phyloP scores from a whole-genome alignment of 30 jellyfish, hydroid and myxozoan genomes.

The Cassiopea andromeda region DNA sequence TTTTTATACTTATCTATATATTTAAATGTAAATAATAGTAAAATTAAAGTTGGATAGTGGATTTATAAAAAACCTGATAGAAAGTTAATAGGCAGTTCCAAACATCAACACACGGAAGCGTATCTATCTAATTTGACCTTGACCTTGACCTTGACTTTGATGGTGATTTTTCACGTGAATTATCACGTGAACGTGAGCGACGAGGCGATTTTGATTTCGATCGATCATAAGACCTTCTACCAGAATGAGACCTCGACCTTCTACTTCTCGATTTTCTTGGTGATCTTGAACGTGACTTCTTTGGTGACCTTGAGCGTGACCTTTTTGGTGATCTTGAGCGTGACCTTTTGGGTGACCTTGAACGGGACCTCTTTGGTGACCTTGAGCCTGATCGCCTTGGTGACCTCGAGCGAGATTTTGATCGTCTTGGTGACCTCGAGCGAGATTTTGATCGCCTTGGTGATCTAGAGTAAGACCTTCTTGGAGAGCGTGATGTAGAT shows the following conservation, averaged over 20 bases:
- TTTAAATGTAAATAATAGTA: too few species aligned
- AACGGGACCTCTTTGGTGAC: slow-evolving; percentile 30
- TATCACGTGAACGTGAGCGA: slow-evolving; percentile 29
- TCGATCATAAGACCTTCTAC: slow-evolving; percentile 1
- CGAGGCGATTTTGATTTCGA: slow-evolving; percentile 26
- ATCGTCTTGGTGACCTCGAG: slow-evolving; percentile 50
- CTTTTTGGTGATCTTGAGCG: background rate
- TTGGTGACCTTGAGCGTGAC: slow-evolving; percentile 10
- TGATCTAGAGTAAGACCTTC: slow-evolving; percentile 56
- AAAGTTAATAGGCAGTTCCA: too few species aligned
- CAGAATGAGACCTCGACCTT: background rate
- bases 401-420: slow-evolving; percentile 36
- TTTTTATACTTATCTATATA: too few species aligned
- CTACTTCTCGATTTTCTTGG: background rate
- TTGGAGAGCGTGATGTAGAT: slow-evolving; percentile 50
- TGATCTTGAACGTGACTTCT: background rate
- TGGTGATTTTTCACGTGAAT: slow-evolving; percentile 33
- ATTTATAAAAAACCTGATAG: background rate
- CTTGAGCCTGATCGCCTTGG: slow-evolving; percentile 23
- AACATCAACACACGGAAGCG: too few species aligned
- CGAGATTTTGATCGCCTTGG: slow-evolving; percentile 34
- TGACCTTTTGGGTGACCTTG: slow-evolving; percentile 35
- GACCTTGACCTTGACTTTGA: slow-evolving; percentile 41
- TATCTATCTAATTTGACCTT: slow-evolving; percentile 11
- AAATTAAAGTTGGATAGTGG: background rate